phyloP scores from a whole-genome alignment of 2,113 vertebrate species.

The Sphaerodactylus townsendi region DNA sequence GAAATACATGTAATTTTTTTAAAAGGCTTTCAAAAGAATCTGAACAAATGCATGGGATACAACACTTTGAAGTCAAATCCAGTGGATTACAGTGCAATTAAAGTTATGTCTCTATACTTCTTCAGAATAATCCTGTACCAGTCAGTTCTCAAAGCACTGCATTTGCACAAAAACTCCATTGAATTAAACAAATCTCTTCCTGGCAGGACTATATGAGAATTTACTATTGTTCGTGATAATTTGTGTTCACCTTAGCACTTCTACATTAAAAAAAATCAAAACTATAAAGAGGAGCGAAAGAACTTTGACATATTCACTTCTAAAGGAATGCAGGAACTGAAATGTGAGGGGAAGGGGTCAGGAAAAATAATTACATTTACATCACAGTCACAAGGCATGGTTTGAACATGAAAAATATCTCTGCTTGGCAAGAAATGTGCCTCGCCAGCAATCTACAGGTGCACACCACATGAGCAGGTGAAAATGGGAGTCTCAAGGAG shows the following conservation, averaged over 20 bases:
- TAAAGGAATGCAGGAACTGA: neutral
- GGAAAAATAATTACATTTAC: neutral
- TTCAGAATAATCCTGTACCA: neutral
- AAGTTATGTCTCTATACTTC: neutral
- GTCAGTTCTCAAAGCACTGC: neutral
- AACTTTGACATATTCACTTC: neutral
- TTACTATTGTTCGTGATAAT: neutral
- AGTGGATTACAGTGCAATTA: neutral
- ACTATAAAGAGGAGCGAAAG: neutral
- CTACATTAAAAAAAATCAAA: neutral
- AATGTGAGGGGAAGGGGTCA: neutral
- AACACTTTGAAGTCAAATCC: neutral
- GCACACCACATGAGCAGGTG: neutral
- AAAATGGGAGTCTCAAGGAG: conserved; percentile 17
- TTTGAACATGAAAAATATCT: conserved; percentile 13
- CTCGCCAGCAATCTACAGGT: conserved; percentile 22
- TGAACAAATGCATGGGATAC: neutral
- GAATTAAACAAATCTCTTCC: neutral
- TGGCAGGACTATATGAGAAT: neutral
- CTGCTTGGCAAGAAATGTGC: neutral
- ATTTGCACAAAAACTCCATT: neutral
- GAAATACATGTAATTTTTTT: no score
- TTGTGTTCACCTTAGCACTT: neutral
- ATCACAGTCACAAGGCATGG: rapidly evolving
- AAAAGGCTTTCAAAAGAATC: no score